A percentile compares a stretch with the other conserved stretches of the same genome.
Conservation (phyloP, 2,888 invertebrate genomes). For the Euplagia quadripunctaria region DNA sequence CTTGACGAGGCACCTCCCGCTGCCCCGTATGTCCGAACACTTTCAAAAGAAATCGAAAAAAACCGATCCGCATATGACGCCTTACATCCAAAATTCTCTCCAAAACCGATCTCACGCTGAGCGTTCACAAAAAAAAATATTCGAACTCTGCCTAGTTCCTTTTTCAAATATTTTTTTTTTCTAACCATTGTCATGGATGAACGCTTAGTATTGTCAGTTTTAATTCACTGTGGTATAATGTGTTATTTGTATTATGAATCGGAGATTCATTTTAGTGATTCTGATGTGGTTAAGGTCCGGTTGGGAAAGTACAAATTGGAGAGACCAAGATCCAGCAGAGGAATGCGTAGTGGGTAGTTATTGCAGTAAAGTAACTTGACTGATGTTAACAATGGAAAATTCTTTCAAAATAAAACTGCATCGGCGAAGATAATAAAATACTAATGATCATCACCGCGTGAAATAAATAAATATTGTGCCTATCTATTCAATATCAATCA, state of each 20-base stretch:
- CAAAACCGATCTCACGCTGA: slow-evolving; percentile 85
- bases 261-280: slow-evolving; percentile 28
- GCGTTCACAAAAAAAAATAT: slow-evolving; percentile 70
- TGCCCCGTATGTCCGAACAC: slow-evolving; percentile 50
- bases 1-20: slow-evolving; percentile 52
- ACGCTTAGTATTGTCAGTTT: slow-evolving; percentile 55
- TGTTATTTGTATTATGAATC: slow-evolving; percentile 39
- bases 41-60: slow-evolving; percentile 60
- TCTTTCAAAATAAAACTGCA: neutral
- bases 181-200: slow-evolving; percentile 64
- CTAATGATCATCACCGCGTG: neutral
- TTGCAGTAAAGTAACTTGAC: neutral
- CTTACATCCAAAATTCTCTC: slow-evolving; percentile 83
- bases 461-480: no score
- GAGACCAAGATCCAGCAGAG: neutral
- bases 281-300: neutral
- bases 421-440: neutral
- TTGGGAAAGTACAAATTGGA: neutral
- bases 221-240: slow-evolving; percentile 36
- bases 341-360: neutral
- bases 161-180: slow-evolving; percentile 75
- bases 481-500: no score
- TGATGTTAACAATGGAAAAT: neutral
- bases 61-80: slow-evolving; percentile 79
- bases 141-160: slow-evolving; percentile 63